A percentile compares a stretch with the other conserved stretches of the same genome.
These are phyloP conservation scores for Leguminivora glycinivorella DNA, from an alignment of 1,140 invertebrate genomes.

Conservation along the genomic window DNA sequence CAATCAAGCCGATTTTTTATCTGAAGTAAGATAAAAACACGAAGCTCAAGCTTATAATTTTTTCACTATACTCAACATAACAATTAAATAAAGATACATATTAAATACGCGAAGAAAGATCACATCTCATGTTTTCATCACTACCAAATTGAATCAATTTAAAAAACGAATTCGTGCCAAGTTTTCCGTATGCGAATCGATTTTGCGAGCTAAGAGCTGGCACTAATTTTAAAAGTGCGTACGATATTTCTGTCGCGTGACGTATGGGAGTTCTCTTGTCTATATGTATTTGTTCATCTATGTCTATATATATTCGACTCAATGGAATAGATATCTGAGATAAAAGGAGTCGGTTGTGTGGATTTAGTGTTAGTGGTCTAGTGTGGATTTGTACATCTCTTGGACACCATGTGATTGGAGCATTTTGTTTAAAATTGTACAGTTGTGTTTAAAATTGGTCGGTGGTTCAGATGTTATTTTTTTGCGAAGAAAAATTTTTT, in stretches of 20 bases:
- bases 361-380: not conserved
- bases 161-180: not conserved
- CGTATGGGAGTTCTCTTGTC: not conserved
- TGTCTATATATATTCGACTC: too few relatives aligned
- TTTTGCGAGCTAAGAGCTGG: not conserved
- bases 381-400: not conserved
- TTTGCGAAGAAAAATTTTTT: too few relatives aligned
- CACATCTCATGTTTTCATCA: not conserved
- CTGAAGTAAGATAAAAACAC: too few relatives aligned
- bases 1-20: too few relatives aligned
- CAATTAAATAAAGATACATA: too few relatives aligned
- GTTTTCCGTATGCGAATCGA: not conserved
- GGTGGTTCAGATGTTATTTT: too few relatives aligned
- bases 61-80: too few relatives aligned
- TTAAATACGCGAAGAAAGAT: not conserved
- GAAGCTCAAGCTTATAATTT: too few relatives aligned
- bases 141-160: slow-evolving; percentile 7
- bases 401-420: not conserved
- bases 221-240: slow-evolving; percentile 6
- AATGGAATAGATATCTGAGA: not conserved
- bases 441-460: too few relatives aligned
- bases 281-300: too few relatives aligned
- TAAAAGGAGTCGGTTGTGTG: not conserved
- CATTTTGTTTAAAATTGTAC: too few relatives aligned
- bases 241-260: not conserved